Conservation (phyloP, 2,113 vertebrate species). For the Fregata magnificens region DNA sequence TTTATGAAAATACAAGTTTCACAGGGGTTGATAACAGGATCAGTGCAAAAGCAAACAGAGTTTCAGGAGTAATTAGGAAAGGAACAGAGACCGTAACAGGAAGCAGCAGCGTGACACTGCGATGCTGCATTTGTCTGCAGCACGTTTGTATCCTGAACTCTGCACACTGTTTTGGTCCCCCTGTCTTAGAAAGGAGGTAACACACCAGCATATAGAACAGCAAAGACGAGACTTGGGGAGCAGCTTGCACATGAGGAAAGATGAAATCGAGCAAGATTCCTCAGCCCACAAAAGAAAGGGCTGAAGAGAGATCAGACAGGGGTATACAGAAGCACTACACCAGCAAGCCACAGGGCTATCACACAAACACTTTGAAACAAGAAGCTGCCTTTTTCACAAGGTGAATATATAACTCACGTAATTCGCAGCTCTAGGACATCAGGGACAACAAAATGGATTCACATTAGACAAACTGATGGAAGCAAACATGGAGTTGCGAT, state of each 20-base stretch:
- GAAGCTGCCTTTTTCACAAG: not conserved
- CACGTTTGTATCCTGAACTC: rapidly evolving
- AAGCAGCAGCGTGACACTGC: not conserved
- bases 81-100: not conserved
- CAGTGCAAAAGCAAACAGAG: not conserved
- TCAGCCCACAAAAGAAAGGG: not conserved
- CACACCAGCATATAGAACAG: not conserved
- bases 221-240: rapidly evolving
- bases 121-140: not conserved
- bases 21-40: not conserved
- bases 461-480: not conserved
- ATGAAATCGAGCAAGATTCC: not conserved
- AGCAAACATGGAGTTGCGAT: rapidly evolving
- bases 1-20: not conserved
- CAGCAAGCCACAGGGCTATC: not conserved
- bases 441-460: not conserved
- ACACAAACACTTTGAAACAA: not conserved
- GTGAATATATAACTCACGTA: not conserved
- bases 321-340: rapidly evolving
- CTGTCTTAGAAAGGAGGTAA: not conserved
- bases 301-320: rapidly evolving
- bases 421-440: not conserved
- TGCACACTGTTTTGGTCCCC: not conserved
- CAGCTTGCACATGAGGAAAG: not conserved
- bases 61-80: not conserved